Evolutionary conservation across 1,140 invertebrate species (phyloP).

Genomic region (Lepidurus apus): DNA sequence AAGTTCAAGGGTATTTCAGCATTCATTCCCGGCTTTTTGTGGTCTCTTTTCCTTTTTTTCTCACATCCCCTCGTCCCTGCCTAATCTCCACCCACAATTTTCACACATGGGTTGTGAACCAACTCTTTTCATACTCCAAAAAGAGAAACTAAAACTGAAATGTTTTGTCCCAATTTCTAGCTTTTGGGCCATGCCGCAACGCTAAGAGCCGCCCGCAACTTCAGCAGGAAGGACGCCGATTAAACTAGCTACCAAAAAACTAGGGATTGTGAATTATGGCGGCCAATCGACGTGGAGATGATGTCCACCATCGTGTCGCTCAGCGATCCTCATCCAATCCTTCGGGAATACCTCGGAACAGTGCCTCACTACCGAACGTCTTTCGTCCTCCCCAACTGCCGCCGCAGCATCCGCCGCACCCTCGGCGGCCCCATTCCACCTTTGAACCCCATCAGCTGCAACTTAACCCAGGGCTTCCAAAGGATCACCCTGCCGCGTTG

Average conservation of each 20-base stretch:
- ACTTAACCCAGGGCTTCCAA: slow-evolving; percentile 25
- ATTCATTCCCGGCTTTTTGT: background rate
- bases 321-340: slow-evolving; percentile 25
- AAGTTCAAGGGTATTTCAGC: slow-evolving; percentile 13
- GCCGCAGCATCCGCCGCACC: slow-evolving; percentile 8
- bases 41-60: background rate
- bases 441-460: slow-evolving; percentile 28
- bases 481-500: slow-evolving; percentile 30
- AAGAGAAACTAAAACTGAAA: background rate
- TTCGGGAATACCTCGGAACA: slow-evolving; percentile 30
- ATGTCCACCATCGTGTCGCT: slow-evolving; percentile 47
- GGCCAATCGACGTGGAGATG: slow-evolving; percentile 78
- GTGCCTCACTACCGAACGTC: slow-evolving; percentile 33
- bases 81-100: slow-evolving; percentile 12
- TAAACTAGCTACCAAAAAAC: background rate
- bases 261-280: slow-evolving; percentile 58
- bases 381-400: slow-evolving; percentile 29
- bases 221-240: background rate
- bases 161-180: background rate
- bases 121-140: background rate
- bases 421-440: slow-evolving; percentile 23
- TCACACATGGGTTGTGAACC: slow-evolving; percentile 6
- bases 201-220: background rate
- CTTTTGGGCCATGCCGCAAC: slow-evolving; percentile 9
- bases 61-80: background rate